Evolutionary conservation across 2,888 invertebrate genomes (phyloP).

Genomic region (Rhabditoides inermis): DNA sequence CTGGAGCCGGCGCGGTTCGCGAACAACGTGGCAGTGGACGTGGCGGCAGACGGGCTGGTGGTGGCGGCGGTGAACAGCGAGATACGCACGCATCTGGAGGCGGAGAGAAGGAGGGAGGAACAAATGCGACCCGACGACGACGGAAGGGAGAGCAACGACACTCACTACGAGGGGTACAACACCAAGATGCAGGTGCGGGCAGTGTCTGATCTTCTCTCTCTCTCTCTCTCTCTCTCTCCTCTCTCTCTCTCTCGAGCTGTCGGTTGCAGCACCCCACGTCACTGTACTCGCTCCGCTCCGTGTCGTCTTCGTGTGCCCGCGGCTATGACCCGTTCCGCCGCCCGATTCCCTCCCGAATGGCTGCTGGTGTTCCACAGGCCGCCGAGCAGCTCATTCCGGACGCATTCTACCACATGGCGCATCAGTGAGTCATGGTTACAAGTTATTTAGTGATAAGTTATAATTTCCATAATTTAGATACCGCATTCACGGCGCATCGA

Average conservation of each 20-base stretch:
- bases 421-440: slow-evolving; percentile 5
- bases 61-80: slow-evolving; percentile 14
- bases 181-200: not conserved
- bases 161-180: not conserved
- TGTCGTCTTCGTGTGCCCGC: too few relatives aligned
- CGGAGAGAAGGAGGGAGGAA: not conserved
- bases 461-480: not conserved
- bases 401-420: slow-evolving; percentile 11
- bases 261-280: not conserved
- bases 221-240: not conserved
- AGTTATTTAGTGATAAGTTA: too few relatives aligned
- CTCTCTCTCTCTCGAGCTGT: not conserved
- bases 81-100: slow-evolving; percentile 9
- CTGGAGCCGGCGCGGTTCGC: too few relatives aligned
- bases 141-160: not conserved
- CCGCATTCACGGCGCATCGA: slow-evolving; percentile 1
- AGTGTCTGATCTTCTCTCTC: not conserved
- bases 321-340: slow-evolving; percentile 14
- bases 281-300: not conserved
- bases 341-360: slow-evolving; percentile 14
- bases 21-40: slow-evolving; percentile 27
- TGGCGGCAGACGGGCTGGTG: slow-evolving; percentile 28
- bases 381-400: slow-evolving; percentile 7
- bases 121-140: not conserved
- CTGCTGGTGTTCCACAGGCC: slow-evolving; percentile 12